Evolutionary conservation across 1,140 invertebrate species (phyloP).

Genomic region (Tetraneura akinire): DNA sequence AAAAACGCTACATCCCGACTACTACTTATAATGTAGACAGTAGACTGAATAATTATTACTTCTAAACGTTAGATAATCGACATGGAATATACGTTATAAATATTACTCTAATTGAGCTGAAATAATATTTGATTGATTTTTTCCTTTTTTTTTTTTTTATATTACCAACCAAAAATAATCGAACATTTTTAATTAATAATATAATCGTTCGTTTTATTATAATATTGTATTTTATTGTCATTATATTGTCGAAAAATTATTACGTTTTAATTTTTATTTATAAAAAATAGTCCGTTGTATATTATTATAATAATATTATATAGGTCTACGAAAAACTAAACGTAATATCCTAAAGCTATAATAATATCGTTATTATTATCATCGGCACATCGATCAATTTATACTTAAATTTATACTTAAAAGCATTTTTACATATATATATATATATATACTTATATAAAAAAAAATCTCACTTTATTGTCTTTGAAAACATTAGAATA

Average conservation of each 20-base stretch:
- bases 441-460: background rate
- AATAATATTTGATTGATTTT: background rate
- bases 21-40: too few species aligned
- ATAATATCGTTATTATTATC: background rate
- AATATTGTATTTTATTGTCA: too few species aligned
- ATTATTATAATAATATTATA: background rate
- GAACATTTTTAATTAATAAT: too few species aligned
- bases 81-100: background rate
- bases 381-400: background rate
- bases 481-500: slow-evolving; percentile 11
- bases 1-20: too few species aligned
- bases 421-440: background rate
- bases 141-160: background rate
- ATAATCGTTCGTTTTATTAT: too few species aligned
- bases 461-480: slow-evolving; percentile 51
- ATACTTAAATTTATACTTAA: too few species aligned
- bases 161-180: background rate
- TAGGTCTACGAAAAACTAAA: background rate
- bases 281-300: background rate
- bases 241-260: too few species aligned
- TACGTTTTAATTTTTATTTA: too few species aligned
- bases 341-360: background rate
- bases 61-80: too few species aligned
- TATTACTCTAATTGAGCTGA: slow-evolving; percentile 3
- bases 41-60: too few species aligned